Evolutionary conservation across 2,888 invertebrate genomes (phyloP), one percentile per base, ranked within the genome.

Genomic region (Nephrotoma flavescens): DNA sequence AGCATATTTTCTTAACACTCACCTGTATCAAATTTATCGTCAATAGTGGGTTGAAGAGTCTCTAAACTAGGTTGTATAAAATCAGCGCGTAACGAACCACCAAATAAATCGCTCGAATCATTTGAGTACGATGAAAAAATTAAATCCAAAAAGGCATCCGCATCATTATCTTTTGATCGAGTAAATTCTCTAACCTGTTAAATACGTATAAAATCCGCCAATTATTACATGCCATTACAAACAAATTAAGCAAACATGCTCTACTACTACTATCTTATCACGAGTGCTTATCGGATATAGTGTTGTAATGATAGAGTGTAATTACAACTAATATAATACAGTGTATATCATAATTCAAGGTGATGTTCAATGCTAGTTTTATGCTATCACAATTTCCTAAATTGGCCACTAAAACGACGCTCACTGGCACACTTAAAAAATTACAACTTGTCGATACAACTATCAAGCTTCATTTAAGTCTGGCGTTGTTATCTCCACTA

Each of bases 61-160:
- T 98, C 96, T 90, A 99, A 94, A 90, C 98, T 98, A 86, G 99
- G 99, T 92, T 99, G 99, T 91, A 99, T 98, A 90, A 99, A 97
- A 92, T 99, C 98, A 86, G 98, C 97, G 90, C 97, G 93, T 89
- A 96, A 96, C 87, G 97, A 96, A 89, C 95, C 96, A 91, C 96
- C 94, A 86, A 91, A 96, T 89, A 99, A 97, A 93, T 99, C 99
- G 92, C 97, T 94, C 86, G 97, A 96, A 93, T 99, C 98, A 31
- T 71, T 71, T 71, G 71, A 71, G 31, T 71, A 71, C 6, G 84
- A 11, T 99, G 99, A 92, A 99, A 99, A 84, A 84, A 84, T 42
- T 15, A 42, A 42, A 41, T 84, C 84, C 41, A 84, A 84, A 84
- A 84, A 84, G n/a, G 41, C 42, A 42, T 42, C 42, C 41, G 41